Base-by-base conservation (phyloP, 1,140 invertebrate genomes). In the Rhagoletis zephyria region DNA sequence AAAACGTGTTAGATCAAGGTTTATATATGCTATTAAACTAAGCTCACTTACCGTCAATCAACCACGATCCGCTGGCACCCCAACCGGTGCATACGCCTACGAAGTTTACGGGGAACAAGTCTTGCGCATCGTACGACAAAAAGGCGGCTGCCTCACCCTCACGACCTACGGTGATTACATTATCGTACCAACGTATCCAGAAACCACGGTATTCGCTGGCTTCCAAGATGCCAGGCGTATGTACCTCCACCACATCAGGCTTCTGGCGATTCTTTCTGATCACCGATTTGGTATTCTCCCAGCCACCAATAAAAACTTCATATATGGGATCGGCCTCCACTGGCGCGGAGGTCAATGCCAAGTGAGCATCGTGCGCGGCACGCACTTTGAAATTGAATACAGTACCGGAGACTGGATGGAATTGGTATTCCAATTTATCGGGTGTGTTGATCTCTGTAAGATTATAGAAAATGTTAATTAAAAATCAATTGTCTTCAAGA, bases 31-130 rank as follows among this genome's bases (percentile, higher is more conserved):
- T 45, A 86, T 85, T 86, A 88, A 85, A 87, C n/a, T 40, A 91
- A 70, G 86, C 90, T 88, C 89, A 92, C 90, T 93, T 94, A 96
- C 96, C 96, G 94, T 97, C 96, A 90, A 98, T 95, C 45, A 96
- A 94, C 97, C 97, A 98, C 60, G 95, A 94, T n/a, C 97, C 97
- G 87, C 92, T 93, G 0, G 97, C 95, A 40, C 97, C 97, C 96
- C 97, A 97, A 67, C 96, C 97, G 67, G 97, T 97, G 92, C 96
- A 96, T 14, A 97, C 95, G 65, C 97, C 97, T 42, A 97, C 95
- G 91, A 96, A 95, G 87, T 94, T 94, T 45, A 97, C 94, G 0
- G 94, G 93, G 90, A 97, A 95, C 0, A 95, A 94, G 88, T 96
- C 95, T 1, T 95, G 95, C 90, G 97, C 96, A 3, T 94, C 91